Evolutionary conservation across 64 coral and sea anemone genomes (phyloP).

Genomic region (Montipora efflorescens): DNA sequence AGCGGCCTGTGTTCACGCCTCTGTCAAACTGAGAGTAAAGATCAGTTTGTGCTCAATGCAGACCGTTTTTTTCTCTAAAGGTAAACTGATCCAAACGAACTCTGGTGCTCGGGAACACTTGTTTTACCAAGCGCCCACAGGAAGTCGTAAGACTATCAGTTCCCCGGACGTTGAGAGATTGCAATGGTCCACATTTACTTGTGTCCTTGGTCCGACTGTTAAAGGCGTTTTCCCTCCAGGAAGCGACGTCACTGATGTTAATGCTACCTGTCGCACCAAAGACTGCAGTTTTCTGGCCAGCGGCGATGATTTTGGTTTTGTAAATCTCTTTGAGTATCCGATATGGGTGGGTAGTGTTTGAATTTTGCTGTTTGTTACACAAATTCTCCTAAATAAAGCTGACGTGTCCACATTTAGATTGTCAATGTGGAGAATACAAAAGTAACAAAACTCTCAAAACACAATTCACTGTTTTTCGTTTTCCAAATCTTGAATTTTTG

Average conservation of each 20-base stretch:
- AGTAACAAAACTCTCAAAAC: too few relatives aligned
- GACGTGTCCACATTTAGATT: too few relatives aligned
- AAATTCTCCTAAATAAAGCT: too few relatives aligned
- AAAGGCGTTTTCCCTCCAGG: constrained; percentile 93
- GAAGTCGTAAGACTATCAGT: constrained; percentile 89
- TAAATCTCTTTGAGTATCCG: constrained; percentile 96
- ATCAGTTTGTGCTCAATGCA: not conserved
- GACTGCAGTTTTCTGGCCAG: constrained; percentile 89
- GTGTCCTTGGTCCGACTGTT: constrained; percentile 93
- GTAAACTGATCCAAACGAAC: constrained; percentile 93
- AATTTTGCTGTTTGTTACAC: too few relatives aligned
- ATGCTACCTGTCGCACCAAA: constrained; percentile 86
- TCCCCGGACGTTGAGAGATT: constrained; percentile 75
- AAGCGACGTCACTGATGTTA: constrained; percentile 95
- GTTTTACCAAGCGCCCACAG: constrained; percentile 86
- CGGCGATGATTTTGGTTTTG: constrained; percentile 97
- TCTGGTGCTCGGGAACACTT: constrained; percentile 96
- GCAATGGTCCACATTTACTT: constrained; percentile 90
- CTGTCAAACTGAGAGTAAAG: too few relatives aligned
- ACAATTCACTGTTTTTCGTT: too few relatives aligned
- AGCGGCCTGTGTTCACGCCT: too few relatives aligned
- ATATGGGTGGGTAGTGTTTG: constrained; percentile 71
- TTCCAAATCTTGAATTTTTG: too few relatives aligned
- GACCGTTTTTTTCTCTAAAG: constrained; percentile 34
- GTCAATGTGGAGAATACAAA: too few relatives aligned